Evolutionary conservation across 2,113 vertebrate genomes (phyloP).

Genomic region (Danionella cerebrum): DNA sequence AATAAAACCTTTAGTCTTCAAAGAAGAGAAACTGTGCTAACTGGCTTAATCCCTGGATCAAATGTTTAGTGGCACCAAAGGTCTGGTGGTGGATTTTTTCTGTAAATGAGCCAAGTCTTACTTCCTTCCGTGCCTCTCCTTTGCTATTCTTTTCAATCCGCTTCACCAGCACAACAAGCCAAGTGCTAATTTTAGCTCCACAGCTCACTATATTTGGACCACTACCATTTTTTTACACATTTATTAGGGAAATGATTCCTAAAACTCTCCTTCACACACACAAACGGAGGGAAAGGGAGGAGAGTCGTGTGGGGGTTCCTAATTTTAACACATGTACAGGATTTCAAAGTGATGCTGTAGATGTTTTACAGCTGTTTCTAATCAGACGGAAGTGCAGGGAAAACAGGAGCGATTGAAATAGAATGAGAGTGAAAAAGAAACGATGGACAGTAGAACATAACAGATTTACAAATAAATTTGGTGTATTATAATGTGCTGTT

Average conservation of each 20-base stretch:
- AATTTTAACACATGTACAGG: slow-evolving; percentile 55
- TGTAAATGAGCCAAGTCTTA: slow-evolving; percentile 78
- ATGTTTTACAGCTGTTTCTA: slow-evolving; percentile 75
- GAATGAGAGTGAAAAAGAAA: background rate
- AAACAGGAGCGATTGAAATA: slow-evolving; percentile 14
- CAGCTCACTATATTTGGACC: slow-evolving; percentile 92
- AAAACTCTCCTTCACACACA: slow-evolving; percentile 55
- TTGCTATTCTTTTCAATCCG: slow-evolving; percentile 92
- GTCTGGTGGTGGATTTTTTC: slow-evolving; percentile 71
- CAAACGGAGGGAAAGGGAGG: slow-evolving; percentile 45
- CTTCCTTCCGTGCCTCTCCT: slow-evolving; percentile 69
- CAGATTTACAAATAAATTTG: too few relatives aligned
- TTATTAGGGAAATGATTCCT: slow-evolving; percentile 75
- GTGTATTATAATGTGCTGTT: too few relatives aligned
- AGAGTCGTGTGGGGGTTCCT: slow-evolving; percentile 53
- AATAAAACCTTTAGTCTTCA: too few relatives aligned
- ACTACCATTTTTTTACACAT: slow-evolving; percentile 82
- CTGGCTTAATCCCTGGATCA: slow-evolving; percentile 71
- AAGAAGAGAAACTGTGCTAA: too few relatives aligned
- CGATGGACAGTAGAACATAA: slow-evolving; percentile 28
- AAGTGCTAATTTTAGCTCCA: slow-evolving; percentile 87
- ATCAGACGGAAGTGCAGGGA: slow-evolving; percentile 54
- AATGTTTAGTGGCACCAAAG: slow-evolving; percentile 81
- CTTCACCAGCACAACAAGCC: slow-evolving; percentile 78
- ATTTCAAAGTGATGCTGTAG: slow-evolving; percentile 75